Conservation (phyloP, 2,888 invertebrate genomes). For the Anthophora plumipes region DNA sequence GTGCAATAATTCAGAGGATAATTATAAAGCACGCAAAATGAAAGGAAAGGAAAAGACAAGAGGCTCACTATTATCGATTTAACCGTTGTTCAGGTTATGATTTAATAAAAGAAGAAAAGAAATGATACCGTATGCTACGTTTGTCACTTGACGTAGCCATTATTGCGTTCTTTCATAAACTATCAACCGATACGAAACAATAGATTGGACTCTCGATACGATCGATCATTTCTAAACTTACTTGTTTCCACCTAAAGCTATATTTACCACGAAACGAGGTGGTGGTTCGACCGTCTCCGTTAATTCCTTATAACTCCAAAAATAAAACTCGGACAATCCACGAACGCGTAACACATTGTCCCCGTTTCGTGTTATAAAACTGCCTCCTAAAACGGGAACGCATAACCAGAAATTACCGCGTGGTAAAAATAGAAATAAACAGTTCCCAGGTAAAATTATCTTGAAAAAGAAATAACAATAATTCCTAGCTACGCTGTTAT, state of each 20-base stretch:
- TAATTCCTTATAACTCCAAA: slow-evolving; percentile 9
- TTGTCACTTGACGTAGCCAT: too few relatives aligned
- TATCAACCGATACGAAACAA: background rate
- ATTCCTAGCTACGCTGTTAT: too few relatives aligned
- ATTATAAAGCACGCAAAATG: background rate
- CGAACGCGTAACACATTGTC: background rate
- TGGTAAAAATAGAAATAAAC: background rate
- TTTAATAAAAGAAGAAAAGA: background rate
- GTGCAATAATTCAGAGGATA: background rate
- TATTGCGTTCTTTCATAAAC: background rate
- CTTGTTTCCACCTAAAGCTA: background rate
- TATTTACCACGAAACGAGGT: background rate
- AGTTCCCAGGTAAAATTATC: background rate
- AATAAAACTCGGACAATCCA: slow-evolving; percentile 2
- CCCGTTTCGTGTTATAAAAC: slow-evolving; percentile 3
- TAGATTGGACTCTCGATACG: background rate
- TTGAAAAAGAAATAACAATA: background rate
- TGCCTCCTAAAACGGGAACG: background rate
- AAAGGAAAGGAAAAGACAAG: too few relatives aligned
- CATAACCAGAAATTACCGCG: background rate
- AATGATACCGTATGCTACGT: background rate
- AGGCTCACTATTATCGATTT: too few relatives aligned
- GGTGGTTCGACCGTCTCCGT: background rate
- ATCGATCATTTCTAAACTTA: background rate
- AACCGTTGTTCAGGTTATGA: background rate